Base-by-base conservation (phyloP, 2,888 invertebrate species). In the Ceriagrion tenellum region DNA sequence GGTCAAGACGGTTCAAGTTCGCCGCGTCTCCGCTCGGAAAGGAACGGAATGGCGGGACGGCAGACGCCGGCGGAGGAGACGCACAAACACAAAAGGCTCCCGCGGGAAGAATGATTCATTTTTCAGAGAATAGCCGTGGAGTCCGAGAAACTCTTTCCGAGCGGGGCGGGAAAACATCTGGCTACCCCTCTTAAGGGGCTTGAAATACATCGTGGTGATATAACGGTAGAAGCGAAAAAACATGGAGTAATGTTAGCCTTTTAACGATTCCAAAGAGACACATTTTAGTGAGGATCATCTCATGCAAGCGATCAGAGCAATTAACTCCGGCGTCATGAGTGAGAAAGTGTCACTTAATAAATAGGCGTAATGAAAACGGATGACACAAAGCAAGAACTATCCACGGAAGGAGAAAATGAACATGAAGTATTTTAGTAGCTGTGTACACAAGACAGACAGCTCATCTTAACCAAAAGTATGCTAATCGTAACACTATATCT, bases 1-100 rank as follows among this genome's bases (percentile, higher is more conserved):
- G 55, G 89, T 89, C 89, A 55, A 47, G 56, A 69, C 26, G 47
- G 47, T 63, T 93, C 69, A 93, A 74, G 69, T 74, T 93, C 26
- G 47, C 55, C 47, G 47, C 23, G 40, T 81, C 81, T 81, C 35
- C 26, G 81, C 35, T 16, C 16, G n/a, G 13, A 47, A 2, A 47
- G 47, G 8, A 47, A 2, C 20, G n/a, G 69, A 26, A 26, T 10
- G 6, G 69, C 26, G 0, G n/a, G 35, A 18, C 81, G 69, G 69
- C 12, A 81, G 81, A 81, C 30, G 81, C 10, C 81, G 81, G 35
- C 81, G 12, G 81, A 12, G 30, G n/a, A 30, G 23, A 30, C 30
- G 74, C 56, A 8, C 56, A 59, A 0, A 59, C 59, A 59, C 81
- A 81, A 81, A 81, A 35, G 81, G n/a, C n/a, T n/a, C n/a, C 26